Evolutionary conservation across 2,888 invertebrate species (phyloP), one percentile per base, ranked within the genome.

Genomic region (Flexamia atlantica): DNA sequence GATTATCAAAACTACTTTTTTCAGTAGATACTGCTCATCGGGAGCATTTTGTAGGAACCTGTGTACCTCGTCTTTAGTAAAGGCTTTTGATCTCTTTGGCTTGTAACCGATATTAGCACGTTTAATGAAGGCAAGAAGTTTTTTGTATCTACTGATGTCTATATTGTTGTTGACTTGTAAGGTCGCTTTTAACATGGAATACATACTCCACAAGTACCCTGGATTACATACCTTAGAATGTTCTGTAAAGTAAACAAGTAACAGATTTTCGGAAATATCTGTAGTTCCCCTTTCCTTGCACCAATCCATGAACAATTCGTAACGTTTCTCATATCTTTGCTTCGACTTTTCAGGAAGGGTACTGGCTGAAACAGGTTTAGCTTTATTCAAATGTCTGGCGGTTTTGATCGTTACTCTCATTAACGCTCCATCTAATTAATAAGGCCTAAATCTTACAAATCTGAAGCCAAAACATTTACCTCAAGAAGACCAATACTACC

Each of bases 1-100:
- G n/a, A 86, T 79, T 60, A 86, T 87, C 17, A 84, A 50, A 5
- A 84, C 84, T 14, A 86, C 83, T 84, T 86, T 81, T 9, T 57
- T 81, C 30, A 81, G 20, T n/a, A 81, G 30, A 60, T 60, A 60
- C 12, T 81, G 10, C 30, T 60, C 32, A 60, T 81, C 81, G 17
- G 53, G 57, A 32, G 57, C 57, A 36, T 81, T 36, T 25, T 7
- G 1, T 20, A 60, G n/a, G 60, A 81, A 81, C 14, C 36, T 9
- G 9, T 17, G 5, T 12, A 57, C 23, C 3, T 81, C 64, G 5
- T 57, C 23, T 30, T 81, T 64, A 60, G 28, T 25, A 30, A 81
- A 60, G 20, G 40, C 36, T 57, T 60, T 60, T 32, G 81, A 7
- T 12, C 30, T 81, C 36, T 60, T 81, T 25, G 36, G 30, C 20